A percentile compares a stretch with the other conserved stretches of the same genome.
Conservation (phyloP, 1,140 invertebrate genomes). For the Argopecten irradians region DNA sequence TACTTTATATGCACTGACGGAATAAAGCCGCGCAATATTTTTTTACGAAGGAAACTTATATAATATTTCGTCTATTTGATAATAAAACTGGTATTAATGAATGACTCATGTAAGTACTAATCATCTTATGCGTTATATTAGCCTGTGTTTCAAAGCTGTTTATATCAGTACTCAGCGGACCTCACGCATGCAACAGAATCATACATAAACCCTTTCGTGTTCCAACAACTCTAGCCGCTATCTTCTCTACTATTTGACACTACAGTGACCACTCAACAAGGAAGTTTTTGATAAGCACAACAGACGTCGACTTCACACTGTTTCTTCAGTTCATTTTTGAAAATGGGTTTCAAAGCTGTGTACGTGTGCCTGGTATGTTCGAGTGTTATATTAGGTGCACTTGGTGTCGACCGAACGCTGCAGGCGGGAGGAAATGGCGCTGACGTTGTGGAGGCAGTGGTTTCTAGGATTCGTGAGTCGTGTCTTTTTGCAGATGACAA, state of each 20-base stretch:
- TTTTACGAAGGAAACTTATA: no score
- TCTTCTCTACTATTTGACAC: background rate
- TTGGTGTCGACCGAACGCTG: constrained; percentile 49
- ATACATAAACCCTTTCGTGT: background rate
- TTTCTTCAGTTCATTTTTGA: background rate
- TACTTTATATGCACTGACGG: no score
- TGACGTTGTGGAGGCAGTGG: constrained; percentile 60
- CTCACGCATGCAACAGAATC: background rate
- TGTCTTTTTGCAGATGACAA: constrained; percentile 63
- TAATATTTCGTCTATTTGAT: no score
- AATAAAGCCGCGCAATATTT: no score
- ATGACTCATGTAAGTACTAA: background rate
- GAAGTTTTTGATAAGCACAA: constrained; percentile 18
- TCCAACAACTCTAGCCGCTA: background rate
- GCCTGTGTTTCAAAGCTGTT: background rate
- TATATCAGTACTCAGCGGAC: background rate
- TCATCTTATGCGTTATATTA: background rate
- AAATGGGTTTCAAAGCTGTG: background rate
- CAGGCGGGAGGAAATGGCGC: constrained; percentile 50
- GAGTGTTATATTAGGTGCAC: background rate
- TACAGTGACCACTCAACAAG: background rate
- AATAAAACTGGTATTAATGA: no score
- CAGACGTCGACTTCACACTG: background rate
- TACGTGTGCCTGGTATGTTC: background rate
- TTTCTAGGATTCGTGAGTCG: constrained; percentile 57